Evolutionary conservation across 2,888 invertebrate genomes (phyloP).

Genomic region (Nebria salina): DNA sequence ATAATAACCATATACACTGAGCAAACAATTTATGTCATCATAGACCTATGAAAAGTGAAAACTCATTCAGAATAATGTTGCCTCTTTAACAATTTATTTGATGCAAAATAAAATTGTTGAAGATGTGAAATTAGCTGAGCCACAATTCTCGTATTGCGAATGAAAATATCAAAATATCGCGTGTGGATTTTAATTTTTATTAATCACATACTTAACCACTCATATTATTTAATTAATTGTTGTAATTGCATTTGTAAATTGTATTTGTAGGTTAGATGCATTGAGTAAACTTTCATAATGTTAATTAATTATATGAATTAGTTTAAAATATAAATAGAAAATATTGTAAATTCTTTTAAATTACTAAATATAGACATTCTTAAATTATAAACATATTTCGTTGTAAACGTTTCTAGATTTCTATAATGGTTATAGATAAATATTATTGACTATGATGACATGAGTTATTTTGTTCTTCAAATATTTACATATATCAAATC

Average conservation of each 20-base stretch:
- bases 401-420: not conserved
- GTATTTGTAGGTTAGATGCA: not conserved
- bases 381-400: no score
- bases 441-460: not conserved
- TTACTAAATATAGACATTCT: no score
- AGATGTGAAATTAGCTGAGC: no score
- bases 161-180: not conserved
- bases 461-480: not conserved
- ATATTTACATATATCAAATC: not conserved
- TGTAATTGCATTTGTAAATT: not conserved
- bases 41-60: not conserved
- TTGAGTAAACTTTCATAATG: not conserved
- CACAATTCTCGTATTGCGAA: not conserved
- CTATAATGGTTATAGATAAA: not conserved
- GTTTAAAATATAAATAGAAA: no score
- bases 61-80: no score
- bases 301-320: not conserved
- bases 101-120: no score
- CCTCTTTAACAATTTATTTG: no score
- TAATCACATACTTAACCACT: not conserved
- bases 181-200: not conserved
- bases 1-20: not conserved
- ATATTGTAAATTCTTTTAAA: no score
- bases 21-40: not conserved
- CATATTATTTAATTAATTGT: not conserved